Percentiles rank a stretch among this genome's conserved stretches.
These are phyloP conservation scores for Clytia hemisphaerica DNA, from an alignment of 30 jellyfish, hydroid and myxozoan genomes.

Conservation along the genomic window DNA sequence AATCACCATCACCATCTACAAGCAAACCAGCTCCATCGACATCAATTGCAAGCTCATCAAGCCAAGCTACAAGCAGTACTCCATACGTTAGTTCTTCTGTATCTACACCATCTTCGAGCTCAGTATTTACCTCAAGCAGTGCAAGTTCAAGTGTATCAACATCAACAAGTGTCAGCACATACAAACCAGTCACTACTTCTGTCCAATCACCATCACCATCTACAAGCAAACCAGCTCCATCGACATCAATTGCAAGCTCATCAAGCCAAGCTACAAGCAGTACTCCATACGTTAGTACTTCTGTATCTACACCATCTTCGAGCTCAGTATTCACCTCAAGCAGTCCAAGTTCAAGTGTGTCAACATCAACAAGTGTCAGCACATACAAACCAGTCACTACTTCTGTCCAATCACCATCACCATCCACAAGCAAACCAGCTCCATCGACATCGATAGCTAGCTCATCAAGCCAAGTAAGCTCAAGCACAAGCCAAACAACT, in stretches of 20 bases:
- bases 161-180: too few relatives aligned
- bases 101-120: slow-evolving; percentile 4
- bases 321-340: too few relatives aligned
- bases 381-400: too few relatives aligned
- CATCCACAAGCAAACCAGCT: too few relatives aligned
- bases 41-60: slow-evolving; percentile 3
- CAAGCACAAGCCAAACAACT: not conserved
- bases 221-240: slow-evolving; percentile 24
- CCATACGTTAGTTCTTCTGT: not conserved
- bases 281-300: too few relatives aligned
- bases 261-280: not conserved
- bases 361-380: too few relatives aligned
- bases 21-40: slow-evolving; percentile 9
- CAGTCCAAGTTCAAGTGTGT: too few relatives aligned
- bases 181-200: too few relatives aligned
- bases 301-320: too few relatives aligned
- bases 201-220: too few relatives aligned
- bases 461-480: not conserved
- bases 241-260: slow-evolving; percentile 4
- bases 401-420: too few relatives aligned
- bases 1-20: slow-evolving; percentile 10
- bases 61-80: too few relatives aligned
- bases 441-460: slow-evolving; percentile 12
- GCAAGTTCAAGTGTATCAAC: slow-evolving; percentile 2
- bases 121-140: not conserved